These are phyloP conservation scores for Tipula confusa DNA, from an alignment of 2,888 invertebrate species.

Conservation along the genomic window DNA sequence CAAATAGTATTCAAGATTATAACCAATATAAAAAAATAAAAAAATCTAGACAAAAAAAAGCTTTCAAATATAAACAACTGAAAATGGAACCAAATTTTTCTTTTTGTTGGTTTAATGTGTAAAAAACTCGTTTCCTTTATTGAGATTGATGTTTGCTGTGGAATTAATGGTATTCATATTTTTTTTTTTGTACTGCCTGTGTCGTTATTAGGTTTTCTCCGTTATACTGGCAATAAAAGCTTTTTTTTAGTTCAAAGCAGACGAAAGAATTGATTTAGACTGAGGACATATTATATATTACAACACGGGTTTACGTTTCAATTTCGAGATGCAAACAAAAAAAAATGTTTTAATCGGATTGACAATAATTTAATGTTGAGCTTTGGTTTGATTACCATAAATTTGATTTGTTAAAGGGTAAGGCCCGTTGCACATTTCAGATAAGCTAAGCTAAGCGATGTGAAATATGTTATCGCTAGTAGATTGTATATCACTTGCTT, in stretches of 20 bases:
- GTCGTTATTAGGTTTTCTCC: background rate
- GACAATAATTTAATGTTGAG: no score
- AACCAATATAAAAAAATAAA: background rate
- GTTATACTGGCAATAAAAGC: background rate
- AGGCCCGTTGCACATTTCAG: no score
- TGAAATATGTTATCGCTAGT: no score
- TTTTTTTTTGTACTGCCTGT: background rate
- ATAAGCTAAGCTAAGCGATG: no score
- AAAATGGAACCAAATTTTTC: background rate
- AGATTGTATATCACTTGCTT: no score
- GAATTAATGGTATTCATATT: constrained; percentile 20
- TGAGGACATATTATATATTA: background rate
- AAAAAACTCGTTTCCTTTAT: background rate
- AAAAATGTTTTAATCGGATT: no score
- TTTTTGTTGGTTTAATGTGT: background rate
- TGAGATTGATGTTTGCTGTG: background rate
- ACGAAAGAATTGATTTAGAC: background rate
- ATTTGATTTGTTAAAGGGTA: no score
- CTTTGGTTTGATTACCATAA: no score
- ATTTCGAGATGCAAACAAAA: no score
- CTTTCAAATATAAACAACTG: background rate
- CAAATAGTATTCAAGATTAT: background rate
- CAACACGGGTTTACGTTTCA: no score
- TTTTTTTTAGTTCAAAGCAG: background rate
- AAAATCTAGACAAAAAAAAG: background rate